Percentiles rank a stretch among this genome's conserved stretches.
phyloP scores from a whole-genome alignment of 2,113 vertebrate species.

The Lepisosteus osseus region DNA sequence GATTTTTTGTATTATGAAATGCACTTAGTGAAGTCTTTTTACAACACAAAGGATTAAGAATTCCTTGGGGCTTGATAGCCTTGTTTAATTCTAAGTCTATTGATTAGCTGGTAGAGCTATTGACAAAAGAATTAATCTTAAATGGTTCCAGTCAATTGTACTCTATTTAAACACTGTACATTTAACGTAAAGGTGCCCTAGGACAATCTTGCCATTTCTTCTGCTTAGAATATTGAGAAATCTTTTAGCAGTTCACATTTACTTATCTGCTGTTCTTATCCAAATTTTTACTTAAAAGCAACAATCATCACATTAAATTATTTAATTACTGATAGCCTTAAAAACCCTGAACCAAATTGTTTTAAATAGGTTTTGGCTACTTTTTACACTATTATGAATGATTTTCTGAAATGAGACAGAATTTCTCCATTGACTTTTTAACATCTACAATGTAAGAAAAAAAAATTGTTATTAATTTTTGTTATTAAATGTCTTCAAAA shows the following conservation, averaged over 20 bases:
- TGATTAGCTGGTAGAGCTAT: constrained; percentile 77
- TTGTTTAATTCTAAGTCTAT: constrained; percentile 69
- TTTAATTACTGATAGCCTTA: no score
- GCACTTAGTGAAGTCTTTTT: not conserved
- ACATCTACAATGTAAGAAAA: no score
- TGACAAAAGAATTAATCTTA: constrained; percentile 78
- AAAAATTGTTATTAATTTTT: no score
- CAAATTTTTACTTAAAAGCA: not conserved
- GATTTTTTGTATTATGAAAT: not conserved
- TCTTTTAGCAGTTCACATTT: constrained; percentile 50
- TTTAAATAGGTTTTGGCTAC: no score
- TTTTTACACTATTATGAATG: no score
- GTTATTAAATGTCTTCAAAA: no score
- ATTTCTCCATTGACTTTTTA: no score
- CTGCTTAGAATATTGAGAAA: constrained; percentile 18
- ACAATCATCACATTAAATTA: no score
- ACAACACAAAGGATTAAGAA: constrained; percentile 46
- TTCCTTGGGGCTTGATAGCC: constrained; percentile 61
- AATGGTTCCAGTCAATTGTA: constrained; percentile 71
- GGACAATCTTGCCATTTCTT: constrained; percentile 53
- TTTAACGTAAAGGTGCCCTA: constrained; percentile 50
- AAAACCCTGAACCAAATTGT: no score
- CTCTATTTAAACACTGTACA: constrained; percentile 49
- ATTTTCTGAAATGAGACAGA: no score
- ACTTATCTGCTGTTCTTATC: constrained; percentile 45